These are phyloP conservation scores for Characodon lateralis DNA, from an alignment of 2,797 vertebrate species.

Conservation along the genomic window DNA sequence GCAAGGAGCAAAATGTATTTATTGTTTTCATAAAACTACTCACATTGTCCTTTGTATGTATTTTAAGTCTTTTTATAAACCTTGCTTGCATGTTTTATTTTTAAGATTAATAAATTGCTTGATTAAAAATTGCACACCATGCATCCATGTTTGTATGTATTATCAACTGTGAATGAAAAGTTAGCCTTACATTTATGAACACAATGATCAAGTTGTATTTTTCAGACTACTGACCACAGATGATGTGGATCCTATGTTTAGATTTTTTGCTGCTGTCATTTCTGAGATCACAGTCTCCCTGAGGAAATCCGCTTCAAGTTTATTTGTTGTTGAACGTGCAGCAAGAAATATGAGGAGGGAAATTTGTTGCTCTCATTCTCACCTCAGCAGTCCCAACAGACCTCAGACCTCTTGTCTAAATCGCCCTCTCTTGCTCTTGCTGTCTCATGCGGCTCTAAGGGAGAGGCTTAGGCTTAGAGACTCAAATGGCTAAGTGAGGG, in stretches of 20 bases:
- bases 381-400: slow-evolving; percentile 20
- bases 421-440: slow-evolving; percentile 6
- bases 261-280: neutral
- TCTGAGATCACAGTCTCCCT: neutral
- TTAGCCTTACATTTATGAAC: neutral
- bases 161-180: neutral
- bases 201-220: neutral
- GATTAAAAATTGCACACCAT: neutral
- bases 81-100: neutral
- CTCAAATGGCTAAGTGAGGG: slow-evolving; percentile 60
- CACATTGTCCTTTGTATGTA: neutral
- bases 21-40: neutral
- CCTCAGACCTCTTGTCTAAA: slow-evolving; percentile 33
- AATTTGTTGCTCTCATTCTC: slow-evolving; percentile 3
- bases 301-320: neutral
- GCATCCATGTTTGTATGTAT: neutral
- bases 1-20: neutral
- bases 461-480: slow-evolving; percentile 50
- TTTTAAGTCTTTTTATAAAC: neutral
- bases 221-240: neutral
- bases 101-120: neutral
- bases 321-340: slow-evolving; percentile 6
- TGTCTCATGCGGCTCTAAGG: slow-evolving; percentile 38
- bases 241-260: neutral
- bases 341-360: slow-evolving; percentile 1